phyloP scores from a whole-genome alignment of 1,140 invertebrate genomes.

The Heliconius himera region DNA sequence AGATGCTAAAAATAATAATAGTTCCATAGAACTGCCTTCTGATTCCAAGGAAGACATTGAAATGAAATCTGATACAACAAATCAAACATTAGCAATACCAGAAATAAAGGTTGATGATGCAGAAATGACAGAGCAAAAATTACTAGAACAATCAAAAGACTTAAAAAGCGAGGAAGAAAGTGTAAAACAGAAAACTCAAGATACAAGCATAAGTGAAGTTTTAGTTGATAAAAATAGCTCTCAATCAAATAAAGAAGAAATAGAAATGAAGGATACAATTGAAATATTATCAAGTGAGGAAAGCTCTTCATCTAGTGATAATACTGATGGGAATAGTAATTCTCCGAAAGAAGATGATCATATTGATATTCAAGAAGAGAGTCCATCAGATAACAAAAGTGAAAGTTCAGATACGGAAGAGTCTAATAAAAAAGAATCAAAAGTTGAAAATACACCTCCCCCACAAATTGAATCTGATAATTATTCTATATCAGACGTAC shows the following conservation, averaged over 20 bases:
- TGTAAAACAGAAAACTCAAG: constrained; percentile 35
- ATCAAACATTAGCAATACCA: constrained; percentile 56
- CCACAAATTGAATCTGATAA: constrained; percentile 61
- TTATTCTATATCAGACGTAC: constrained; percentile 74
- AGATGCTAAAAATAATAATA: constrained; percentile 44
- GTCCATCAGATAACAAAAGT: constrained; percentile 46
- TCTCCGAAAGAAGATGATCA: constrained; percentile 64
- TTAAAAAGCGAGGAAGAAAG: constrained; percentile 28
- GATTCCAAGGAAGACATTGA: constrained; percentile 57
- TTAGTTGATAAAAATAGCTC: constrained; percentile 62
- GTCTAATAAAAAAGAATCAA: constrained; percentile 30
- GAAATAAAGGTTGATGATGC: constrained; percentile 74
- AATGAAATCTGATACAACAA: constrained; percentile 52
- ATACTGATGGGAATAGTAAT: constrained; percentile 74
- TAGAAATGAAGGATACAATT: constrained; percentile 57
- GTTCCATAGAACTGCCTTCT: constrained; percentile 30
- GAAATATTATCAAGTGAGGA: constrained; percentile 74
- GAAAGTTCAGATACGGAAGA: constrained; percentile 37
- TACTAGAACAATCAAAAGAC: constrained; percentile 49
- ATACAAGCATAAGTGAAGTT: constrained; percentile 40
- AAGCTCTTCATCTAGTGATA: constrained; percentile 76
- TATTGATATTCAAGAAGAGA: constrained; percentile 52
- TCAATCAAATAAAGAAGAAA: constrained; percentile 63
- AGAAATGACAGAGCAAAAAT: constrained; percentile 69
- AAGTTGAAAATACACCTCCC: constrained; percentile 37